Conservation (phyloP, 2,797 vertebrate genomes). For the Liasis olivaceus region DNA sequence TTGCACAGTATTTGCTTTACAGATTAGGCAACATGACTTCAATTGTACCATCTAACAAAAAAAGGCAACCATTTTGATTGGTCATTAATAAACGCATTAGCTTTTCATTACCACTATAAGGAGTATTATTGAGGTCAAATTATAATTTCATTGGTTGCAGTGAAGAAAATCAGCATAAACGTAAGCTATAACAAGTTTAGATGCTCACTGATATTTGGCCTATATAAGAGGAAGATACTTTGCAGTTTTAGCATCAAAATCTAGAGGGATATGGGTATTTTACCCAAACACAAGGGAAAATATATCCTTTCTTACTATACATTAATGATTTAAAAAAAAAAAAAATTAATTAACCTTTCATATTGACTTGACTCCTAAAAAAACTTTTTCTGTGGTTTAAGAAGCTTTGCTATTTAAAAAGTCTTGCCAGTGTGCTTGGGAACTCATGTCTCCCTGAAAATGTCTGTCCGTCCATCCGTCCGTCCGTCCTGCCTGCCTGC, state of each 20-base stretch:
- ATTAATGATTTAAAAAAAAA: not conserved
- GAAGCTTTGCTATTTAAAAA: not conserved
- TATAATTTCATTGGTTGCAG: not conserved
- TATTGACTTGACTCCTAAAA: not conserved
- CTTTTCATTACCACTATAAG: not conserved
- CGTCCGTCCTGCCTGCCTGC: no score
- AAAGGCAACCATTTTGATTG: slow-evolving; percentile 34
- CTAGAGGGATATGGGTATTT: not conserved
- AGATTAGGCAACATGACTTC: slow-evolving; percentile 27
- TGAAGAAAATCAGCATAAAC: not conserved
- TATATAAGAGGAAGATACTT: slow-evolving; percentile 3
- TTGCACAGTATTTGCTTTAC: slow-evolving; percentile 39
- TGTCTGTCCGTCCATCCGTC: not conserved
- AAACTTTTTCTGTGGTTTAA: not conserved
- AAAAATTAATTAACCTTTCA: not conserved
- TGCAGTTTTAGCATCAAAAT: slow-evolving; percentile 11
- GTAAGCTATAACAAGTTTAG: not conserved
- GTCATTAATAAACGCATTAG: slow-evolving; percentile 38
- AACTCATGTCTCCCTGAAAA: not conserved
- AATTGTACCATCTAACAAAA: slow-evolving; percentile 31
- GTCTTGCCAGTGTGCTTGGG: not conserved
- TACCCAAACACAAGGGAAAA: not conserved
- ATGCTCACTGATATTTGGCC: not conserved
- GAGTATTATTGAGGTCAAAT: slow-evolving; percentile 1
- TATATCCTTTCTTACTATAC: not conserved